phyloP scores from a whole-genome alignment of 2,888 invertebrate species.

The Invenusta paracnida region DNA sequence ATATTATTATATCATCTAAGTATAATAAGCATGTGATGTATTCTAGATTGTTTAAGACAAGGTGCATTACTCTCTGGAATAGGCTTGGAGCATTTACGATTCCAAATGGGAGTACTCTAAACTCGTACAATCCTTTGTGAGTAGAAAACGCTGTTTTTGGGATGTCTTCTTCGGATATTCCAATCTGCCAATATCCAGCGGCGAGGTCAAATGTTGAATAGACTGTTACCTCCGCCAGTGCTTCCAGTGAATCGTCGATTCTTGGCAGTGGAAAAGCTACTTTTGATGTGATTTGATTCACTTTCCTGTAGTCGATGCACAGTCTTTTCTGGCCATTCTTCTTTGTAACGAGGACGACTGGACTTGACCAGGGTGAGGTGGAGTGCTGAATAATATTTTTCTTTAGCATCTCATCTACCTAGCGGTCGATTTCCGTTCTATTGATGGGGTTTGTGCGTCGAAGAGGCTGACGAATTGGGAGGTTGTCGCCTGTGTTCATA shows the following conservation, averaged over 20 bases:
- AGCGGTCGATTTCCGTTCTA: too few species aligned
- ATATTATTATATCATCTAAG: background rate
- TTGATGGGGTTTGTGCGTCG: background rate
- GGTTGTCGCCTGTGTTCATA: too few species aligned
- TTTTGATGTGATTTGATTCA: background rate
- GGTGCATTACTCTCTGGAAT: background rate
- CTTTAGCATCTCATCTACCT: too few species aligned
- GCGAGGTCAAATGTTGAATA: background rate
- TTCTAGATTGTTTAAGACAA: background rate
- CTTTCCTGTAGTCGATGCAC: background rate
- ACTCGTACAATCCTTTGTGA: background rate
- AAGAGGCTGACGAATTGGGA: background rate
- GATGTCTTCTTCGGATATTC: background rate
- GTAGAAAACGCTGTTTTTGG: background rate
- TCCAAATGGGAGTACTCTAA: background rate
- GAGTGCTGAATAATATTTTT: too few species aligned
- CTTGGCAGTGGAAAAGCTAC: background rate
- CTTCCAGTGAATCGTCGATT: background rate
- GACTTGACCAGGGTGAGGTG: conserved; percentile 12
- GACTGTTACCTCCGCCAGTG: background rate
- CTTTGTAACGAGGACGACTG: background rate
- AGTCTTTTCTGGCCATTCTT: background rate
- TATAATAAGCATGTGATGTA: background rate
- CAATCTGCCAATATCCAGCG: background rate
- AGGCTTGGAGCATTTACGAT: background rate